Evolutionary conservation across 2,888 invertebrate species (phyloP).

Genomic region (Scaptomyza flava): DNA sequence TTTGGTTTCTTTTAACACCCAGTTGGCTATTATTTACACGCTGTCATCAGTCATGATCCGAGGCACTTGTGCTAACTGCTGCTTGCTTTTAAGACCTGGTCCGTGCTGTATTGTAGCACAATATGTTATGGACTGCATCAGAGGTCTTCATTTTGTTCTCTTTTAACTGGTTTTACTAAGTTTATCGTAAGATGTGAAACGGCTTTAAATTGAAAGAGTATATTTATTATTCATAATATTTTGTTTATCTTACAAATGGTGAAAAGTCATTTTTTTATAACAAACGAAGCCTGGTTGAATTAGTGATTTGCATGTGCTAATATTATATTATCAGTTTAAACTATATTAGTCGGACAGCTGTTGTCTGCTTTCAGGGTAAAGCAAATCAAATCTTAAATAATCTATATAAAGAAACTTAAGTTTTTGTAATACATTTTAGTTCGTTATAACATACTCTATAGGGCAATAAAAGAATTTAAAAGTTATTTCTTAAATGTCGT

Average conservation of each 20-base stretch:
- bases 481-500: not conserved
- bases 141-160: no score
- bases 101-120: conserved; percentile 2
- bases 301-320: no score
- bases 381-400: not conserved
- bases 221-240: no score
- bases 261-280: no score
- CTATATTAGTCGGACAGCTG: no score
- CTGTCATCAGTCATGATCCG: conserved; percentile 69
- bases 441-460: not conserved
- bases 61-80: conserved; percentile 29
- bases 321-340: no score
- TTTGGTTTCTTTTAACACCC: conserved; percentile 43
- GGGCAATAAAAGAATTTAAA: not conserved
- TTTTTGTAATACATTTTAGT: not conserved
- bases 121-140: conserved; percentile 1
- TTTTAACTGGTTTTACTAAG: no score
- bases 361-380: no score
- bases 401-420: not conserved
- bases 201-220: no score
- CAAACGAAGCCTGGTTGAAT: no score
- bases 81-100: conserved; percentile 8
- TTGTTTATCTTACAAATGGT: no score
- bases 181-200: no score
- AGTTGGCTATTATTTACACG: conserved; percentile 59